Conservation (phyloP, 1,140 invertebrate species). For the Drosophila burlai region DNA sequence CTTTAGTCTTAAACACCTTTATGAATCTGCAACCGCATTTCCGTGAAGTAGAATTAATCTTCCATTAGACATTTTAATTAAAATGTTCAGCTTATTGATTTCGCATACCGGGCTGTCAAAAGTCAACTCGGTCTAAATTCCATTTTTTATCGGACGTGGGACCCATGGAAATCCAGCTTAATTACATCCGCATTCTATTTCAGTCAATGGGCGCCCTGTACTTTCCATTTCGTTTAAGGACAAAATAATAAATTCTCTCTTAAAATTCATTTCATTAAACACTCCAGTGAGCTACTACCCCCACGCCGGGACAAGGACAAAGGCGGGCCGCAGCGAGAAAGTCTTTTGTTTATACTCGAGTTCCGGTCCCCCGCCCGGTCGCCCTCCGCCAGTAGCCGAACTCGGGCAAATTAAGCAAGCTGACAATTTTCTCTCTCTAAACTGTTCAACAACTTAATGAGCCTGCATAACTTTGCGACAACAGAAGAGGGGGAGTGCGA, state of each 20-base stretch:
- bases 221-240: constrained; percentile 77
- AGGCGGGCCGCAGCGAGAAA: constrained; percentile 51
- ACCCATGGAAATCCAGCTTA: constrained; percentile 51
- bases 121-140: constrained; percentile 24
- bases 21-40: not conserved
- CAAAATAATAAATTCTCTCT: constrained; percentile 76
- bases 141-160: constrained; percentile 12
- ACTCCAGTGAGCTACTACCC: constrained; percentile 66
- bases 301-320: constrained; percentile 32
- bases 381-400: constrained; percentile 16
- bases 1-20: not conserved
- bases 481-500: constrained; percentile 20
- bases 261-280: constrained; percentile 83
- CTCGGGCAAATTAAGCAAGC: constrained; percentile 77
- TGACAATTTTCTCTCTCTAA: constrained; percentile 83
- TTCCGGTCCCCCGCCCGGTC: constrained; percentile 6
- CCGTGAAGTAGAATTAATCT: not conserved
- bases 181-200: constrained; percentile 62
- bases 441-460: constrained; percentile 84
- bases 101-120: constrained; percentile 12
- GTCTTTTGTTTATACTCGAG: constrained; percentile 76
- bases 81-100: constrained; percentile 6
- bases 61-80: not conserved
- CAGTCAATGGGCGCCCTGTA: constrained; percentile 26
- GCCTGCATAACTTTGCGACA: constrained; percentile 82